Conservation (phyloP, 1,140 invertebrate species). For the Leptinotarsa texana region DNA sequence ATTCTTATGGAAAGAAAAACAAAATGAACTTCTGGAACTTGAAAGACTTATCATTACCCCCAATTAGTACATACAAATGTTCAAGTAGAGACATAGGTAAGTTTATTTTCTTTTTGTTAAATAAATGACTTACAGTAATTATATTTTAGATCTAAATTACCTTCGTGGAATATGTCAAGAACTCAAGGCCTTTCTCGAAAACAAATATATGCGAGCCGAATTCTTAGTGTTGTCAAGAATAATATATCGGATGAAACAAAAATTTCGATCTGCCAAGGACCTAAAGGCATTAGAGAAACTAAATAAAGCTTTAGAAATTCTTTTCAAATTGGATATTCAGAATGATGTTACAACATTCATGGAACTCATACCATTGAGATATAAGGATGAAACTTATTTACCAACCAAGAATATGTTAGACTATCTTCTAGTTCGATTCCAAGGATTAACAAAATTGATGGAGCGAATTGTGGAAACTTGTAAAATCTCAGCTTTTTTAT, state of each 20-base stretch:
- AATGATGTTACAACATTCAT: conserved; percentile 46
- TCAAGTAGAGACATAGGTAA: conserved; percentile 40
- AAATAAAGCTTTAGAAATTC: conserved; percentile 57
- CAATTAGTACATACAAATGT: conserved; percentile 43
- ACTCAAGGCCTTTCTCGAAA: conserved; percentile 51
- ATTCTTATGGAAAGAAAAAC: neutral
- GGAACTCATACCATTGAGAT: conserved; percentile 42
- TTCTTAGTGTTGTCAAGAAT: conserved; percentile 57
- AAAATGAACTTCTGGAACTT: conserved; percentile 49
- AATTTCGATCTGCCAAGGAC: conserved; percentile 60
- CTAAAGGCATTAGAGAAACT: conserved; percentile 59
- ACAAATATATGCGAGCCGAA: conserved; percentile 54
- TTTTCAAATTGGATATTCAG: conserved; percentile 52
- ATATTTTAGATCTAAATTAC: conserved; percentile 45
- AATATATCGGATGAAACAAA: conserved; percentile 61
- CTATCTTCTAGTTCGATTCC: conserved; percentile 58
- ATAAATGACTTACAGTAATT: conserved; percentile 32
- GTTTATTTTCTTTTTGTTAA: conserved; percentile 23
- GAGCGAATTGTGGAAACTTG: conserved; percentile 52
- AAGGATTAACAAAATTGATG: conserved; percentile 59
- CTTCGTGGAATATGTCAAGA: conserved; percentile 36
- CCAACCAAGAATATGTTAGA: conserved; percentile 60
- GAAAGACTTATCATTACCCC: conserved; percentile 45
- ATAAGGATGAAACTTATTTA: conserved; percentile 46
- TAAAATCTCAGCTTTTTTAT: conserved; percentile 47